Conservation (phyloP, 1,140 invertebrate genomes). For the Leptinotarsa undecemlineata region DNA sequence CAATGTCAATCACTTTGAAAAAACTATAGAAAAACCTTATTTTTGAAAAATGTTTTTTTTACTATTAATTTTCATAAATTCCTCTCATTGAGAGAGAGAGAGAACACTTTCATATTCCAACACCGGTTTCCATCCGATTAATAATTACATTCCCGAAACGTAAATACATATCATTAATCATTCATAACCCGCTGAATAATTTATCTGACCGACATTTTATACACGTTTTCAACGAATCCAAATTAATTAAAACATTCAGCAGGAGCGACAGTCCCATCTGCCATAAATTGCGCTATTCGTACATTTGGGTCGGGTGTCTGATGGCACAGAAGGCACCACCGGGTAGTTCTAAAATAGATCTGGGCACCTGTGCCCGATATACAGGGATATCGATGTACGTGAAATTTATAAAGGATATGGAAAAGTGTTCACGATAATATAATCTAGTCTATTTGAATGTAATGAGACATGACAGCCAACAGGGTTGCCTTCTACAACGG, state of each 20-base stretch:
- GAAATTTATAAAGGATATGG: too few species aligned
- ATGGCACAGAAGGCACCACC: constrained; percentile 11
- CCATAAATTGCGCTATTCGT: constrained; percentile 16
- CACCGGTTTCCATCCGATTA: too few species aligned
- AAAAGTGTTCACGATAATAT: too few species aligned
- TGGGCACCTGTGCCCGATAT: constrained; percentile 10
- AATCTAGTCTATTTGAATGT: too few species aligned
- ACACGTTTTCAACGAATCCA: background rate
- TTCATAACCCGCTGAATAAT: constrained; percentile 5
- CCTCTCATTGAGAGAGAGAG: too few species aligned
- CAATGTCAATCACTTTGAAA: too few species aligned
- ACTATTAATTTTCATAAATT: too few species aligned
- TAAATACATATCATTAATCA: constrained; percentile 5
- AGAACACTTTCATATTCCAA: too few species aligned
- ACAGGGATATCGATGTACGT: background rate
- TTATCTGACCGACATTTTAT: constrained; percentile 22
- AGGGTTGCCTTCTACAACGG: too few species aligned
- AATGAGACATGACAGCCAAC: too few species aligned
- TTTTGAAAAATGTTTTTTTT: too few species aligned
- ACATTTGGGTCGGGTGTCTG: constrained; percentile 3
- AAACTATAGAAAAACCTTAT: too few species aligned
- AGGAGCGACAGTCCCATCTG: constrained; percentile 17
- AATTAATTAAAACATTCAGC: constrained; percentile 6
- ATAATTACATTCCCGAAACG: background rate
- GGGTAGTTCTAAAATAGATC: constrained; percentile 13